Conservation (phyloP, 2,888 invertebrate species). For the Hyppa rectilinea region DNA sequence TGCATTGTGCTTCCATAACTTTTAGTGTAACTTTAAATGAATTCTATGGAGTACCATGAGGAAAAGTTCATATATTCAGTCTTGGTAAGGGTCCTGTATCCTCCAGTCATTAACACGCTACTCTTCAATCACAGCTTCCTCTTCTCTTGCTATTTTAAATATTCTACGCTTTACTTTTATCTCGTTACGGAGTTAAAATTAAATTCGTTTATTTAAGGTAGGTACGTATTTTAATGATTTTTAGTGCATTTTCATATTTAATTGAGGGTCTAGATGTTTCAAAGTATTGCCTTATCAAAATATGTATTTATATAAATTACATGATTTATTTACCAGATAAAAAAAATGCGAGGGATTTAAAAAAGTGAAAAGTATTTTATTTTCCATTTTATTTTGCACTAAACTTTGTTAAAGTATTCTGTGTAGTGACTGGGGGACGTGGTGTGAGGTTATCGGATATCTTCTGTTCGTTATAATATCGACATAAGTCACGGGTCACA, state of each 20-base stretch:
- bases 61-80: slow-evolving; percentile 52
- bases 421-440: slow-evolving; percentile 85
- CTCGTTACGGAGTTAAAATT: slow-evolving; percentile 63
- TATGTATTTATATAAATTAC: background rate
- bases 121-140: slow-evolving; percentile 78
- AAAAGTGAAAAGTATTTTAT: background rate
- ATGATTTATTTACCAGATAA: slow-evolving; percentile 4
- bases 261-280: background rate
- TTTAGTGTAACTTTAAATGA: slow-evolving; percentile 46
- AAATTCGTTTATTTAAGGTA: slow-evolving; percentile 51
- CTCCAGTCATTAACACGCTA: slow-evolving; percentile 84
- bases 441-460: slow-evolving; percentile 80
- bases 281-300: background rate
- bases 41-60: slow-evolving; percentile 60
- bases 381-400: slow-evolving; percentile 47
- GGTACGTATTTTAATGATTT: slow-evolving; percentile 74
- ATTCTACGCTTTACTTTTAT: slow-evolving; percentile 73
- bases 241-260: slow-evolving; percentile 68
- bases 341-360: background rate
- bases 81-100: slow-evolving; percentile 72
- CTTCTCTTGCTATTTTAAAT: slow-evolving; percentile 76
- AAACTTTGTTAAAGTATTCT: slow-evolving; percentile 75
- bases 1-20: slow-evolving; percentile 56
- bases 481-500: slow-evolving; percentile 63
- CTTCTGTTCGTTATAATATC: slow-evolving; percentile 40